A percentile compares a stretch with the other conserved stretches of the same genome.
Evolutionary conservation across 2,888 invertebrate species (phyloP).

Genomic region (Trachelus troglodyta): DNA sequence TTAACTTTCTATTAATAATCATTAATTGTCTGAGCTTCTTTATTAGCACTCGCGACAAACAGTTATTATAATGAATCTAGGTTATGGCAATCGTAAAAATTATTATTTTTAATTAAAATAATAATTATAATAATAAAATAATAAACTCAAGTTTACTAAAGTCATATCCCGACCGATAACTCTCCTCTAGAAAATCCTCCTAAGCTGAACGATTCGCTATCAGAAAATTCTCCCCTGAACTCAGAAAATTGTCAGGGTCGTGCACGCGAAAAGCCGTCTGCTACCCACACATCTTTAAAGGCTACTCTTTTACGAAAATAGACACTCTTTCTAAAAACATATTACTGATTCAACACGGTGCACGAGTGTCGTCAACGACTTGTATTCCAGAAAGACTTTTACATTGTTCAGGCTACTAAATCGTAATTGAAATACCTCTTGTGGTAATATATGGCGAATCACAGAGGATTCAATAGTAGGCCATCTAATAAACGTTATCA

Average conservation of each 20-base stretch:
- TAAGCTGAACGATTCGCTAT: neutral
- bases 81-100: neutral
- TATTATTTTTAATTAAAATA: neutral
- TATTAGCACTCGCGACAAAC: neutral
- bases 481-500: neutral
- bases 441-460: neutral
- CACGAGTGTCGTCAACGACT: neutral
- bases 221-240: neutral
- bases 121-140: no score
- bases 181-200: neutral
- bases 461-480: neutral
- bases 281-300: neutral
- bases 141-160: neutral
- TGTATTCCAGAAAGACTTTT: neutral
- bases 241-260: neutral
- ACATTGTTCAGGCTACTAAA: neutral
- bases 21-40: neutral
- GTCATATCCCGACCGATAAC: neutral
- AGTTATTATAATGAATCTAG: neutral
- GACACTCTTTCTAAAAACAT: neutral
- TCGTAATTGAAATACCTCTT: neutral
- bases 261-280: neutral
- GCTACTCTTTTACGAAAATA: neutral
- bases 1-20: neutral
- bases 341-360: neutral